Conservation (phyloP, 2,113 vertebrate species). For the Anolis sagrei region DNA sequence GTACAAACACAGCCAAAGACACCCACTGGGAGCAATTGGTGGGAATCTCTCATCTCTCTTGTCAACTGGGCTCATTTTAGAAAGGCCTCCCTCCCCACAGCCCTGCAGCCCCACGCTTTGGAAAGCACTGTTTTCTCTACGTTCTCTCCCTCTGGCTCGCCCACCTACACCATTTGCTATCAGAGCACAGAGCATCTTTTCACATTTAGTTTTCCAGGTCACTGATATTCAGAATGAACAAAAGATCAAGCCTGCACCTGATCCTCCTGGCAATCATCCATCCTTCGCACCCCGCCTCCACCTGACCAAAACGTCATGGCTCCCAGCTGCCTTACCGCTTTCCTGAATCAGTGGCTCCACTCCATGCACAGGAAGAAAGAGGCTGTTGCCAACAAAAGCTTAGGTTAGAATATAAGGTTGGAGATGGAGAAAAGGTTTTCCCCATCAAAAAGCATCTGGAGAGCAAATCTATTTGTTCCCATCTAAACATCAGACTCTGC, state of each 20-base stretch:
- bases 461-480: background rate
- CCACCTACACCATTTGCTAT: background rate
- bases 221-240: background rate
- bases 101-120: background rate
- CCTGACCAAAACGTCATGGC: background rate
- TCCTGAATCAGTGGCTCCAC: background rate
- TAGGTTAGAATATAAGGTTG: background rate
- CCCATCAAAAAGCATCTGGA: background rate
- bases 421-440: background rate
- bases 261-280: fast-evolving
- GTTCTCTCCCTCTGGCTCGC: background rate
- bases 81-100: too few species aligned
- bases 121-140: background rate
- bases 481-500: background rate
- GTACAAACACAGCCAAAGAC: background rate
- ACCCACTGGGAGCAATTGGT: background rate
- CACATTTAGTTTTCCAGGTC: background rate
- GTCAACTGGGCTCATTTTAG: background rate
- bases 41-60: background rate
- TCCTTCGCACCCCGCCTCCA: background rate
- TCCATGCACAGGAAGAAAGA: background rate
- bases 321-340: constrained; percentile 20
- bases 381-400: background rate
- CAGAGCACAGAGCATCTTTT: background rate
- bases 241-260: background rate